A percentile compares a stretch with the other conserved stretches of the same genome.
Conservation (phyloP, 1,140 invertebrate genomes). For the Latrodectus geometricus region DNA sequence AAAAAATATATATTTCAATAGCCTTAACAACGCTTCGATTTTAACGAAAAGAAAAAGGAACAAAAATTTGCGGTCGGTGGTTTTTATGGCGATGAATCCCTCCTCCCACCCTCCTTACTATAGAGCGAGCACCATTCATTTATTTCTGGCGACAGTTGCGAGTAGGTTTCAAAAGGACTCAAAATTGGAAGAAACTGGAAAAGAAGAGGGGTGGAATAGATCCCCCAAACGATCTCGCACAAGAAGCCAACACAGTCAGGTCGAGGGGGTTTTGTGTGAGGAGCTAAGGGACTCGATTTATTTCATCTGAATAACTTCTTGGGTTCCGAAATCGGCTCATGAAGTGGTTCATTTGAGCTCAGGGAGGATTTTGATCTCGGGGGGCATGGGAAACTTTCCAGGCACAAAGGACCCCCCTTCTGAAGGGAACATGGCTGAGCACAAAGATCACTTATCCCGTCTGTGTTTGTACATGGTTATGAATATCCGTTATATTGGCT, state of each 20-base stretch:
- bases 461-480: too few species aligned
- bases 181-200: background rate
- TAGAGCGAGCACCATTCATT: background rate
- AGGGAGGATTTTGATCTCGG: background rate
- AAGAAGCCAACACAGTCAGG: background rate
- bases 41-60: background rate
- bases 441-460: background rate
- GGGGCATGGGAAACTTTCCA: background rate
- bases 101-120: too few species aligned
- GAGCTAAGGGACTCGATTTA: slow-evolving; percentile 1
- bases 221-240: background rate
- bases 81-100: background rate
- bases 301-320: slow-evolving; percentile 6
- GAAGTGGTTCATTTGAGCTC: background rate
- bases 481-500: too few species aligned
- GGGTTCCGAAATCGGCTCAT: background rate
- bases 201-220: background rate
- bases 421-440: background rate
- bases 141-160: slow-evolving; percentile 14
- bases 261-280: background rate
- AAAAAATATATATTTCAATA: background rate
- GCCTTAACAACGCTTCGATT: background rate
- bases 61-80: background rate
- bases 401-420: background rate
- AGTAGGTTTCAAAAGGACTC: slow-evolving; percentile 3